Evolutionary conservation across 2,888 invertebrate genomes (phyloP), one percentile per base, ranked within the genome.

Genomic region (Dynastes tityus): DNA sequence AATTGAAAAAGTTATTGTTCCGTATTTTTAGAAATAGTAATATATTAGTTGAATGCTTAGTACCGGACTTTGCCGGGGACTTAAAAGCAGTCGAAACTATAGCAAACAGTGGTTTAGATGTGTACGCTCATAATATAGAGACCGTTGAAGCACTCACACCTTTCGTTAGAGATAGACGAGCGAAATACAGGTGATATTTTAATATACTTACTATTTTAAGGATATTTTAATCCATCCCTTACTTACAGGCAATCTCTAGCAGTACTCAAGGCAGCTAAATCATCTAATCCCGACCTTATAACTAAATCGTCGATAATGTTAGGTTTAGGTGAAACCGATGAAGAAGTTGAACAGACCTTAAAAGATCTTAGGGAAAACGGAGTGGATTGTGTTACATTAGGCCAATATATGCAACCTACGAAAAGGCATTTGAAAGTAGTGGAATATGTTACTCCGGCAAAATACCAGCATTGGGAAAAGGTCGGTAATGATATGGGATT

Each of bases 361-460:
- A 92, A 92, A 90, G 98, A 98, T 90, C 90, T 98, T 67, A 92
- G 95, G 77, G 89, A 90, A 37, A 93, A 91, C 0, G 95, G 94
- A 51, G 99, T 99, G 0, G 99, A 99, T 89, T 98, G 98, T 87
- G 89, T 99, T 0, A 99, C 99, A 0, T 90, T 99, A 4, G 99
- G 99, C 0, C 99, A 99, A 87, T 99, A 99, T 89, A 99, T 99
- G 98, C 99, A 99, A 88, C 99, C 99, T 0, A 99, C 99, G 0
- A 98, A 97, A 86, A 92, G 95, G 8, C 99, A 99, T 88, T 90
- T 99, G 37, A 97, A 96, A 90, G 95, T 98, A 0, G 94, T 94
- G 63, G 99, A 99, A 88, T 99, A 99, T 90, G 96, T 99, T 0
- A 98, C 98, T 0, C 99, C 99, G 0, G 95, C 95, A 80, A 97